Percentiles rank a stretch among this genome's conserved stretches.
These are phyloP conservation scores for Proctacanthus coquilletti DNA, from an alignment of 1,140 invertebrate species.

Conservation along the genomic window DNA sequence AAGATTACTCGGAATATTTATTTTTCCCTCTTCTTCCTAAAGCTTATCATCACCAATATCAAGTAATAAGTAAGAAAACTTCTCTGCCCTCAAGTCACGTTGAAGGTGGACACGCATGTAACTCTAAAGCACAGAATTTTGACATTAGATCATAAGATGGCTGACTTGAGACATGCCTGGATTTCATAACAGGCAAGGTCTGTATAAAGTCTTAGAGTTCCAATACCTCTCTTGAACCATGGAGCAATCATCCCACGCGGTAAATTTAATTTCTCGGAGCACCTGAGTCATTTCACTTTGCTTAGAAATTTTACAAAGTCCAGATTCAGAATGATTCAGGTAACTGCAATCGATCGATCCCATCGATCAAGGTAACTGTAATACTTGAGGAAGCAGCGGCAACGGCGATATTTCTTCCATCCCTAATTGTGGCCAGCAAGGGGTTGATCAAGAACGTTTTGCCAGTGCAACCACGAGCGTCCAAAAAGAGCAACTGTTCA, in stretches of 20 bases:
- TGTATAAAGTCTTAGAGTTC: slow-evolving; percentile 26
- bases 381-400: too few species aligned
- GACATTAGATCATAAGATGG: slow-evolving; percentile 6
- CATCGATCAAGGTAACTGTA: too few species aligned
- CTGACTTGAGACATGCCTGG: slow-evolving; percentile 6
- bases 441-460: too few species aligned
- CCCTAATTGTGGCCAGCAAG: too few species aligned
- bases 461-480: too few species aligned
- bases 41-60: slow-evolving; percentile 29
- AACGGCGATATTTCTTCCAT: too few species aligned
- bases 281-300: slow-evolving; percentile 17
- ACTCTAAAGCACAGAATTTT: slow-evolving; percentile 4
- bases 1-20: too few species aligned
- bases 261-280: slow-evolving; percentile 13
- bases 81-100: too few species aligned
- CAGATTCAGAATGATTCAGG: too few species aligned
- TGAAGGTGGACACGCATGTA: slow-evolving; percentile 6
- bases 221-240: slow-evolving; percentile 27
- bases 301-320: slow-evolving; percentile 17
- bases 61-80: slow-evolving; percentile 21
- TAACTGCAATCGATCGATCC: too few species aligned
- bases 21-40: too few species aligned
- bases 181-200: slow-evolving; percentile 12
- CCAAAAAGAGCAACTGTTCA: too few species aligned
- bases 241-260: slow-evolving; percentile 27